Conservation (phyloP, 2,888 invertebrate genomes). For the Hyppa rectilinea region DNA sequence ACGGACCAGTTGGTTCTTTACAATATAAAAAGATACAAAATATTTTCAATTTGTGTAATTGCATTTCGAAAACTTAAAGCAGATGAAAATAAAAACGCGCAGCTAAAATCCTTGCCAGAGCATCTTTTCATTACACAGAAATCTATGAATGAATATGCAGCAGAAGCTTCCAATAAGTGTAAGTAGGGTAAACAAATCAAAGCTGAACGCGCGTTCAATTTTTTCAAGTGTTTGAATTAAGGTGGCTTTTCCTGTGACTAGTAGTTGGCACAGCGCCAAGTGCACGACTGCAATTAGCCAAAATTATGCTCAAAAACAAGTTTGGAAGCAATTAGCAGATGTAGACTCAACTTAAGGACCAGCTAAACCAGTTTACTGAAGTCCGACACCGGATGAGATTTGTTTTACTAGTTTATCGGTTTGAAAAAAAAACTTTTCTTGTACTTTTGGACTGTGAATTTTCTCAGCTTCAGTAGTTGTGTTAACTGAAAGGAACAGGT, state of each 20-base stretch:
- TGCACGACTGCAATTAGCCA: constrained; percentile 87
- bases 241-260: constrained; percentile 78
- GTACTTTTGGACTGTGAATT: constrained; percentile 4
- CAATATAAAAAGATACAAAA: background rate
- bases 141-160: constrained; percentile 40
- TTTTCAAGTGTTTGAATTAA: constrained; percentile 78
- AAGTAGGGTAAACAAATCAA: constrained; percentile 70
- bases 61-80: constrained; percentile 11
- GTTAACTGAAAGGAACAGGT: background rate
- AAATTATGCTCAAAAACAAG: constrained; percentile 89
- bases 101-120: constrained; percentile 24
- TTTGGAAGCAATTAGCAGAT: constrained; percentile 88
- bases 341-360: constrained; percentile 83
- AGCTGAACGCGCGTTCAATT: constrained; percentile 59
- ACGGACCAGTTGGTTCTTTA: background rate
- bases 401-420: constrained; percentile 72
- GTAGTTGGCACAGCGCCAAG: constrained; percentile 83
- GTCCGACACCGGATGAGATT: constrained; percentile 74
- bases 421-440: constrained; percentile 32
- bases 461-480: constrained; percentile 5
- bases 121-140: constrained; percentile 33
- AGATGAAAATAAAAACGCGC: constrained; percentile 11
- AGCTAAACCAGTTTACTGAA: constrained; percentile 78
- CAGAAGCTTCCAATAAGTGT: constrained; percentile 44
- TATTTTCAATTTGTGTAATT: constrained; percentile 26